Evolutionary conservation across 2,797 vertebrate species (phyloP).

Genomic region (Eleutherodactylus coqui): DNA sequence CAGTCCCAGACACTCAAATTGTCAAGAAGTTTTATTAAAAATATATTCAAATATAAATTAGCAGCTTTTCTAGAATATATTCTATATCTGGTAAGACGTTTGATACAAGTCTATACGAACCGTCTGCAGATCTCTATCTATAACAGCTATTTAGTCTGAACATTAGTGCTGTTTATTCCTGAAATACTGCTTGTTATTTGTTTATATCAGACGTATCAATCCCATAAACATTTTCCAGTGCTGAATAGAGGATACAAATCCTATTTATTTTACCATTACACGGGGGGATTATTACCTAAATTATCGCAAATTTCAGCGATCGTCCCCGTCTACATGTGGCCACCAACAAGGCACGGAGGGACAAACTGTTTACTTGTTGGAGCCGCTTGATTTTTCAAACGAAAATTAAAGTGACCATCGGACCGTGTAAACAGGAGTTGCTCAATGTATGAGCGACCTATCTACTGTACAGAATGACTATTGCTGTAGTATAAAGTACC

Average conservation of each 20-base stretch:
- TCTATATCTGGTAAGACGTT: not conserved
- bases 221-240: not conserved
- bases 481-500: too few relatives aligned
- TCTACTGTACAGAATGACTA: too few relatives aligned
- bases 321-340: not conserved
- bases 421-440: too few relatives aligned
- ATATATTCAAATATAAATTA: constrained; percentile 4
- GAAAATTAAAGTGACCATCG: too few relatives aligned
- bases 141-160: constrained; percentile 8
- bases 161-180: not conserved
- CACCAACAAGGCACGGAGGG: too few relatives aligned
- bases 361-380: too few relatives aligned
- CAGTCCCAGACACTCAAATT: not conserved
- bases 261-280: too few relatives aligned
- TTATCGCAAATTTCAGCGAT: too few relatives aligned
- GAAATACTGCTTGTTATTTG: not conserved
- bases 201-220: not conserved
- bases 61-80: not conserved
- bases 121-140: not conserved
- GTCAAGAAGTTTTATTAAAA: constrained; percentile 13
- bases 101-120: not conserved
- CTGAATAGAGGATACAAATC: not conserved
- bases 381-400: too few relatives aligned
- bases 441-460: too few relatives aligned
- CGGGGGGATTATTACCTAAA: too few relatives aligned